phyloP scores from a whole-genome alignment of 2,113 vertebrate species.

The Morone chrysops region DNA sequence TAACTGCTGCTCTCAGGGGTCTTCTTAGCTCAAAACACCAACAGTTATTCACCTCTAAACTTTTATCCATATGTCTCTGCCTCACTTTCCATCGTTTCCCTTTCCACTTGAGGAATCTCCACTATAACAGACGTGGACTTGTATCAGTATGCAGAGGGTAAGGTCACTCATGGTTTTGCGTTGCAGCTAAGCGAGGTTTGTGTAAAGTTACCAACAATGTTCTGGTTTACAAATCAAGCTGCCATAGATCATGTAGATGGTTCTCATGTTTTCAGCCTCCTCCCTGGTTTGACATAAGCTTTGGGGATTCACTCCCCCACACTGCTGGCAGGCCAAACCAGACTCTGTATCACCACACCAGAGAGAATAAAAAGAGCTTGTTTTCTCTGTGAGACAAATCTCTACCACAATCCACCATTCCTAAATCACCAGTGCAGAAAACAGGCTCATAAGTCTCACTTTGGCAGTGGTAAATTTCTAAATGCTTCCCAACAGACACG shows the following conservation, averaged over 20 bases:
- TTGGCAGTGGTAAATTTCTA: constrained; percentile 52
- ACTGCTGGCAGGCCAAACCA: constrained; percentile 46
- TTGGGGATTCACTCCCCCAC: constrained; percentile 57
- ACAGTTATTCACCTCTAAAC: constrained; percentile 52
- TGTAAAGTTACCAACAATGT: constrained; percentile 30
- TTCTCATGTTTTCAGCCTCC: constrained; percentile 57
- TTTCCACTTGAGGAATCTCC: constrained; percentile 30
- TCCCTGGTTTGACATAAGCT: constrained; percentile 69
- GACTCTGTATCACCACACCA: constrained; percentile 40
- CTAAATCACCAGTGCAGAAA: constrained; percentile 66
- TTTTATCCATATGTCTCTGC: constrained; percentile 57
- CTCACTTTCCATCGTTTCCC: constrained; percentile 24
- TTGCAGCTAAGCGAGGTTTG: constrained; percentile 16
- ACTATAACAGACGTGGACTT: constrained; percentile 19
- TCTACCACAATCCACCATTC: constrained; percentile 47
- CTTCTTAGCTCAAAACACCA: constrained; percentile 44
- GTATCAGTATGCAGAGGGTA: neutral
- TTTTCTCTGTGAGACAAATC: constrained; percentile 63
- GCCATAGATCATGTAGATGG: constrained; percentile 44
- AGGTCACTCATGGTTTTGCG: neutral
- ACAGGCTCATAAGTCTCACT: constrained; percentile 46
- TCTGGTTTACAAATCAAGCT: constrained; percentile 53
- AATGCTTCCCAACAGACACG: constrained; percentile 56
- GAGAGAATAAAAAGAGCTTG: constrained; percentile 59
- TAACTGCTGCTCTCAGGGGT: constrained; percentile 44